Evolutionary conservation across 2,888 invertebrate genomes (phyloP), one percentile per base, ranked within the genome.

Genomic region (Xanthorhoe designata): DNA sequence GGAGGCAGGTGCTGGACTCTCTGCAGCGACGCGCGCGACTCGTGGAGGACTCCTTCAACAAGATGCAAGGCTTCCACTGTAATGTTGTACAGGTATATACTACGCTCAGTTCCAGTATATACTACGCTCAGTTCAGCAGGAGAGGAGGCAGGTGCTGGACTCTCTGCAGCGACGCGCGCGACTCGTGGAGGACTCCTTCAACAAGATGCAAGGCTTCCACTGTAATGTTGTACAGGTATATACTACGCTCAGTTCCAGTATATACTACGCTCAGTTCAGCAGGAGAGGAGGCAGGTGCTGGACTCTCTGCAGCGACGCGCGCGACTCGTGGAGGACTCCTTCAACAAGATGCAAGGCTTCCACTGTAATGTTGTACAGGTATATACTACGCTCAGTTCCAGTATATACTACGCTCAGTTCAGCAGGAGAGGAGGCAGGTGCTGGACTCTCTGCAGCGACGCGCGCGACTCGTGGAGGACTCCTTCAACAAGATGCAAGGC

Each of bases 401-500:
- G n/a, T n/a, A n/a, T n/a, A n/a, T n/a, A n/a, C n/a, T n/a, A n/a
- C n/a, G n/a, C n/a, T n/a, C n/a, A n/a, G n/a, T n/a, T n/a, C n/a
- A n/a, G n/a, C n/a, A n/a, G 85, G 99, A 99, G 89, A 97, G 96
- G 86, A 85, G 85, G 0, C 94, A 84, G 0, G 96, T 98, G 10
- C 91, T 99, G 64, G 84, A 92, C 6, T 97, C 98, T 0, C 94
- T 99, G 32, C 95, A 96, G 18, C 75, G 88, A 61, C 91, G 99
- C 76, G 99, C 99, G 0, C 93, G 95, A 73, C 95, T 99, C 92
- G 97, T 99, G 50, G 96, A 96, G 1, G 96, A 98, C 50, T 96
- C 98, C 0, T 97, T 99, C 87, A 99, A 99, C 91, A 94, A 95
- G 61, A 98, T 99, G 89, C 96, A 97, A 75, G 99, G 99, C 19